phyloP scores from a whole-genome alignment of 2,888 invertebrate genomes.

The Yponomeuta plumbellus region DNA sequence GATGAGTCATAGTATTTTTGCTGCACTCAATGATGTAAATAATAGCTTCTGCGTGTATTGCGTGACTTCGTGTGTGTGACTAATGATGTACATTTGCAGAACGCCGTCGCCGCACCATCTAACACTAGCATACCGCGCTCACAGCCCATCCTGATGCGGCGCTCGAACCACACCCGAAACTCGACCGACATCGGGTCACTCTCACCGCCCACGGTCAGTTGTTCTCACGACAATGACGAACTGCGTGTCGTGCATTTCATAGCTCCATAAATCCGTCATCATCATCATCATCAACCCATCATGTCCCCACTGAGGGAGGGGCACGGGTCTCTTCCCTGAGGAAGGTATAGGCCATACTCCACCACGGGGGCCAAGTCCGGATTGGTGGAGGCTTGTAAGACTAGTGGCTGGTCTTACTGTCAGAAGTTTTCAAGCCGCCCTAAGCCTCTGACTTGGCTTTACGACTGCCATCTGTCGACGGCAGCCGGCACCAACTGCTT shows the following conservation, averaged over 20 bases:
- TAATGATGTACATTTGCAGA: background rate
- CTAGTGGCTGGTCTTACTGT: too few relatives aligned
- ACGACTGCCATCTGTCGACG: too few relatives aligned
- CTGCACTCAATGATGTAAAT: background rate
- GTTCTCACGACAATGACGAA: background rate
- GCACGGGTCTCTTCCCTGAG: too few relatives aligned
- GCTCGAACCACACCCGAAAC: slow-evolving; percentile 83
- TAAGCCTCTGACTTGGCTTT: too few relatives aligned
- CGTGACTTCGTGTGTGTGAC: slow-evolving; percentile 5
- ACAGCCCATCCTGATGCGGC: slow-evolving; percentile 89
- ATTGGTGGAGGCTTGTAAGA: too few relatives aligned
- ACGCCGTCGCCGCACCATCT: slow-evolving; percentile 24
- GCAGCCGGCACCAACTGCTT: too few relatives aligned
- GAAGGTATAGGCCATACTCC: too few relatives aligned
- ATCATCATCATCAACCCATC: too few relatives aligned
- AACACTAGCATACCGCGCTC: slow-evolving; percentile 81
- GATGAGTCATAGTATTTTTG: background rate
- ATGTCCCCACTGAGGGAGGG: too few relatives aligned
- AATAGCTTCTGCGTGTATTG: background rate
- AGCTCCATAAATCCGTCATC: background rate
- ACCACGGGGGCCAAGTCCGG: too few relatives aligned
- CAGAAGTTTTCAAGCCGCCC: too few relatives aligned
- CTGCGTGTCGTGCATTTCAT: background rate
- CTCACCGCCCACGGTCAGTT: slow-evolving; percentile 90
- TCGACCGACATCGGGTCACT: slow-evolving; percentile 91